Conservation (phyloP, 2,113 vertebrate species). For the Proteles cristata region DNA sequence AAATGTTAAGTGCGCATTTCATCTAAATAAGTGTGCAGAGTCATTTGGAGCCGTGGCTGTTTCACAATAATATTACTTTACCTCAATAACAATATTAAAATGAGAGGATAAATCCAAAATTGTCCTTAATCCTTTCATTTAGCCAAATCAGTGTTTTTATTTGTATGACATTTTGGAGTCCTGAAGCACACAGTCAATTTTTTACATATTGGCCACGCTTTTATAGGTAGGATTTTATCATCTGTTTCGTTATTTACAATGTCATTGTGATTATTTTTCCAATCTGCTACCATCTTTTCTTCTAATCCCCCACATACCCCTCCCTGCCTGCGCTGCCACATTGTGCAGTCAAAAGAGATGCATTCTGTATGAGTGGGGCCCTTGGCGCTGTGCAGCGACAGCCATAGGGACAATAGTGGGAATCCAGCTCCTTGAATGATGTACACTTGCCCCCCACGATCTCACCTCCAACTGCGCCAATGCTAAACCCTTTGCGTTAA, state of each 20-base stretch:
- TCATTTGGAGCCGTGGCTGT: background rate
- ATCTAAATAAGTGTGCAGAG: background rate
- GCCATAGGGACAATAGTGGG: rapidly evolving
- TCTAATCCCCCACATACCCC: background rate
- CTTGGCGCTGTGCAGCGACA: no score
- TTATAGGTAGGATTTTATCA: background rate
- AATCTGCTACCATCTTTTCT: background rate
- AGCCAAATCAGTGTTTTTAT: background rate
- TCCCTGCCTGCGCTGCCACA: background rate
- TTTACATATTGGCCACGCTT: background rate
- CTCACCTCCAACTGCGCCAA: no score
- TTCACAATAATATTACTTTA: background rate
- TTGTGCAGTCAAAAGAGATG: background rate
- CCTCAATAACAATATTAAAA: constrained; percentile 28
- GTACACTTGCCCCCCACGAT: rapidly evolving
- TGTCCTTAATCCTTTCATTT: background rate
- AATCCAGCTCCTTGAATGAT: background rate
- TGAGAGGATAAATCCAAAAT: background rate
- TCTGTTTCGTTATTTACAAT: constrained; percentile 5
- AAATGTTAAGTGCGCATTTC: background rate
- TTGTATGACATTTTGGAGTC: background rate
- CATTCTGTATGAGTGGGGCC: rapidly evolving
- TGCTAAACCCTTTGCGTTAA: background rate
- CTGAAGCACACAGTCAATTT: background rate
- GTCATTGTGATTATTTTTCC: background rate